Conservation (phyloP, 2,888 invertebrate genomes). For the Schrankia costaestrigalis region DNA sequence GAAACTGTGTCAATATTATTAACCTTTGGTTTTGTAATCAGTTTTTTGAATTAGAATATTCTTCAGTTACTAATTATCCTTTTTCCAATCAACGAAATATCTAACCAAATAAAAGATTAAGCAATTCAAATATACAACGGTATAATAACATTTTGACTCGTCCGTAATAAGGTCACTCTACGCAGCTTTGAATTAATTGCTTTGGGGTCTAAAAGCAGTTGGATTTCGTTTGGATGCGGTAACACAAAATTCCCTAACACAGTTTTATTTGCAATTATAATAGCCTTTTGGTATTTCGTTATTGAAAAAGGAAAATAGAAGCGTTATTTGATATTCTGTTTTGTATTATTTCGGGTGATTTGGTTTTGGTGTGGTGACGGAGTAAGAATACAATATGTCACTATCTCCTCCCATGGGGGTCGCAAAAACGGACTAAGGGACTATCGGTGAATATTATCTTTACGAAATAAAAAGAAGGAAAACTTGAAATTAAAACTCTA, state of each 20-base stretch:
- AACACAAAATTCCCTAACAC: constrained; percentile 1
- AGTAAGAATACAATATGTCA: background rate
- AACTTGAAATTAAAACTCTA: no score
- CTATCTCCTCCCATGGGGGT: background rate
- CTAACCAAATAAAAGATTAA: constrained; percentile 16
- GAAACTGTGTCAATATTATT: no score
- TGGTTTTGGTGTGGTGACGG: background rate
- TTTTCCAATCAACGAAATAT: no score
- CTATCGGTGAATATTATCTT: no score
- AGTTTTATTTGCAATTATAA: constrained; percentile 6
- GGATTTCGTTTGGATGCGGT: constrained; percentile 7
- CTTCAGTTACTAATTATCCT: no score
- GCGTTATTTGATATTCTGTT: no score
- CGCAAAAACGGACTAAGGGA: background rate
- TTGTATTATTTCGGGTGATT: no score
- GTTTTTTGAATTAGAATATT: no score
- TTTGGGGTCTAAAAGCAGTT: constrained; percentile 7
- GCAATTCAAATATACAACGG: constrained; percentile 18
- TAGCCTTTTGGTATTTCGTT: no score
- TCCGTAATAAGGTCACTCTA: constrained; percentile 14
- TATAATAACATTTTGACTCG: constrained; percentile 20
- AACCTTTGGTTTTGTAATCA: no score
- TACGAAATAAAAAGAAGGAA: no score
- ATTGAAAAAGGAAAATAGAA: no score
- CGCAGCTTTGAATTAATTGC: constrained; percentile 22